Conservation (phyloP, 2,888 invertebrate species). For the Athalia circularis region DNA sequence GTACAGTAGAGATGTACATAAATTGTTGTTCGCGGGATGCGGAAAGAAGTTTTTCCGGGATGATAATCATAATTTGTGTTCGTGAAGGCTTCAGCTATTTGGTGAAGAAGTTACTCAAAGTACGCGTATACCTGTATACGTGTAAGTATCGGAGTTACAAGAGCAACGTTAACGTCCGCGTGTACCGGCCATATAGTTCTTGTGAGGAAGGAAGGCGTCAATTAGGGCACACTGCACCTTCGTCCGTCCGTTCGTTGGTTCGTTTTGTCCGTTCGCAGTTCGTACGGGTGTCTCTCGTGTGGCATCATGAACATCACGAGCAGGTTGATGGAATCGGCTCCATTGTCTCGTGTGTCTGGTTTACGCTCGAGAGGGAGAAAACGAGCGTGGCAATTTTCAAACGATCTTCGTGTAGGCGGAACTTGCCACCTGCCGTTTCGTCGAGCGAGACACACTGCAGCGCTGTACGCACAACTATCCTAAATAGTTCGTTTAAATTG, state of each 20-base stretch:
- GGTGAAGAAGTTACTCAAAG: neutral
- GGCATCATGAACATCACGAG: neutral
- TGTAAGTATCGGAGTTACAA: neutral
- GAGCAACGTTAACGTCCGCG: neutral
- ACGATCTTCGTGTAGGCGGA: conserved; percentile 27
- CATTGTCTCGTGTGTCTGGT: conserved; percentile 33
- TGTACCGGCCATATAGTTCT: neutral
- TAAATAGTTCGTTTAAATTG: no score
- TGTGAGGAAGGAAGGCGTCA: conserved; percentile 42
- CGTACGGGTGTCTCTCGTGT: conserved; percentile 39
- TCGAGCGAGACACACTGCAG: conserved; percentile 26
- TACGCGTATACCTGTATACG: no score
- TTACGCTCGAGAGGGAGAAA: neutral
- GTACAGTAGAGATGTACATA: no score
- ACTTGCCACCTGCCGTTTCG: conserved; percentile 32
- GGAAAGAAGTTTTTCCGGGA: neutral
- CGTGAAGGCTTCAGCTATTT: neutral
- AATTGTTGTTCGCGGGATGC: no score
- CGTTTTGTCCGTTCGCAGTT: conserved; percentile 25
- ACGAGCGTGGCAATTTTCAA: conserved; percentile 38
- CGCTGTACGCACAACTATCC: conserved; percentile 9
- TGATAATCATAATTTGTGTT: neutral
- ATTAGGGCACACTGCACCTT: conserved; percentile 42
- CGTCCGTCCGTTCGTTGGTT: conserved; percentile 7
- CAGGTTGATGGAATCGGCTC: conserved; percentile 39